These are phyloP conservation scores for Pissodes strobi DNA, from an alignment of 1,140 invertebrate genomes.

Conservation along the genomic window DNA sequence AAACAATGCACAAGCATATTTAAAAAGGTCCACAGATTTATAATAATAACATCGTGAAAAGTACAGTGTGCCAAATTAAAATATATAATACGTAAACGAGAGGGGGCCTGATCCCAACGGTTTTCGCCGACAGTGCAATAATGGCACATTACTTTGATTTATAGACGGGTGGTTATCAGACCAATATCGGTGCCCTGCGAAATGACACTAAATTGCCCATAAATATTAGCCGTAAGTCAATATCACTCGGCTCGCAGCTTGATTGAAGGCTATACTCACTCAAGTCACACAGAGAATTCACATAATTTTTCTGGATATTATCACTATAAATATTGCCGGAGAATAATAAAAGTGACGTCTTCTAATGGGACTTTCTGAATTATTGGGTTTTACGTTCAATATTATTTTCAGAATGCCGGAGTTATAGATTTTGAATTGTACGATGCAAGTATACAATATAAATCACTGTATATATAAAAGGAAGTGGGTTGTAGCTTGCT, in stretches of 20 bases:
- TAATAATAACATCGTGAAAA: too few species aligned
- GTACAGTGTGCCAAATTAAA: too few species aligned
- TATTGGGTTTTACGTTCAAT: slow-evolving; percentile 19
- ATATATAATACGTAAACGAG: slow-evolving; percentile 6
- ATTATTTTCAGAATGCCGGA: slow-evolving; percentile 19
- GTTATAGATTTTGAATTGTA: slow-evolving; percentile 3
- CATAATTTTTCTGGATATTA: slow-evolving; percentile 40
- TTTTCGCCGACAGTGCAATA: slow-evolving; percentile 54
- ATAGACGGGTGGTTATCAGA: slow-evolving; percentile 53
- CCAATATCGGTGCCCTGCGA: slow-evolving; percentile 54
- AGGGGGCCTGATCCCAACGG: slow-evolving; percentile 14
- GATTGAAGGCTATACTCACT: slow-evolving; percentile 48
- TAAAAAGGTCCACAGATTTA: too few species aligned
- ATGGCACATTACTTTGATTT: slow-evolving; percentile 56
- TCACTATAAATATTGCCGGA: slow-evolving; percentile 32
- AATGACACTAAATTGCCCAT: slow-evolving; percentile 55
- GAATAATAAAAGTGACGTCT: slow-evolving; percentile 35
- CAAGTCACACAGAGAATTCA: slow-evolving; percentile 40
- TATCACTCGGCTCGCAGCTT: slow-evolving; percentile 46
- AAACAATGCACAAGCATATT: too few species aligned
- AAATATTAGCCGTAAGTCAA: slow-evolving; percentile 54
- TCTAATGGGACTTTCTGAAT: slow-evolving; percentile 31
- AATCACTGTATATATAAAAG: too few species aligned
- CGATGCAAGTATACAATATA: background rate
- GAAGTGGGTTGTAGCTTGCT: too few species aligned